Percentiles rank a stretch among this genome's conserved stretches.
These are phyloP conservation scores for Sceloporus tristichus DNA, from an alignment of 2,113 vertebrate genomes.

Conservation along the genomic window DNA sequence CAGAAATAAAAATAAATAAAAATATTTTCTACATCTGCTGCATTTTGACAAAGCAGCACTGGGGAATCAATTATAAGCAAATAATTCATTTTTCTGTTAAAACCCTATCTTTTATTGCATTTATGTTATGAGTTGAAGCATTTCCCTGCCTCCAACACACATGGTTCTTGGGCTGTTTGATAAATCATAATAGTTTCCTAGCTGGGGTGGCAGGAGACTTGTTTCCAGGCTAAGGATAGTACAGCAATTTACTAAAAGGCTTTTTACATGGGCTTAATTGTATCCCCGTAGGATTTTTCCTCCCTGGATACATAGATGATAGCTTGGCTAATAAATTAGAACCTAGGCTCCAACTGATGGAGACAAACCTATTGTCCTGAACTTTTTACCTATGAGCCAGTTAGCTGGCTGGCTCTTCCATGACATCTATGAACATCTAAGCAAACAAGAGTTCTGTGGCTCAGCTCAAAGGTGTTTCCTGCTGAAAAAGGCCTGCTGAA, in stretches of 20 bases:
- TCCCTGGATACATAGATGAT: not conserved
- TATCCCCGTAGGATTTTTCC: conserved; percentile 22
- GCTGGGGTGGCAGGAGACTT: not conserved
- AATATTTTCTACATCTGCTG: not conserved
- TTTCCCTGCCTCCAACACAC: not conserved
- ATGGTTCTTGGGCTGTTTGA: not conserved
- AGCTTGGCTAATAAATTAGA: conserved; percentile 30
- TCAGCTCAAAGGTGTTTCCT: conserved; percentile 33
- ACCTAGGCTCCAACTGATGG: not conserved
- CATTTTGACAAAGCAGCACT: not conserved
- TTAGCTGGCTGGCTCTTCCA: not conserved
- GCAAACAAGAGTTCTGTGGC: not conserved
- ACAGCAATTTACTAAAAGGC: not conserved
- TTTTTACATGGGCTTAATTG: conserved; percentile 2
- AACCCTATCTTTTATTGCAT: not conserved
- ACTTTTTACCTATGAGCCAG: conserved; percentile 17
- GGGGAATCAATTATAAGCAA: not conserved
- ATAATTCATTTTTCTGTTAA: not conserved
- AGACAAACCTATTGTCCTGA: conserved; percentile 16
- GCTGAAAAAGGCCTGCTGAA: not conserved
- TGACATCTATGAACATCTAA: not conserved
- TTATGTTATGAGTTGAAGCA: not conserved
- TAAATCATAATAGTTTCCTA: not conserved
- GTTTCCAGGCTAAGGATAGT: not conserved
- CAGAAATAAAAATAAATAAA: not conserved